These are phyloP conservation scores for Leptinotarsa defecta DNA, from an alignment of 1,140 invertebrate genomes.

Conservation along the genomic window DNA sequence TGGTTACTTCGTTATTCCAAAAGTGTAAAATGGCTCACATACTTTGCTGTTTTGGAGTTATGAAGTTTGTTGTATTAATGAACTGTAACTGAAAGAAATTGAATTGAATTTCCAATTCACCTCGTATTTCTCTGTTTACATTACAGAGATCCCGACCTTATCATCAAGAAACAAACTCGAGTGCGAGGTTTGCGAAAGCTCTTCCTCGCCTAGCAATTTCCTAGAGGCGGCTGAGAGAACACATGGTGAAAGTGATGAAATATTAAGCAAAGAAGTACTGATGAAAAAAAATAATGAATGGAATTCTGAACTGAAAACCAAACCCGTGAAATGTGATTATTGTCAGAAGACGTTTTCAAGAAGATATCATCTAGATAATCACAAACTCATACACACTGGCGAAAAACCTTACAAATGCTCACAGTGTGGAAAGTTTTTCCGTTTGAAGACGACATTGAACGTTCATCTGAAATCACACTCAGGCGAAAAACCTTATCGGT, in stretches of 20 bases:
- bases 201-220: too few relatives aligned
- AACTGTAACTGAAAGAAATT: too few relatives aligned
- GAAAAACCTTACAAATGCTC: slow-evolving; percentile 60
- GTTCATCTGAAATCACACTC: slow-evolving; percentile 9
- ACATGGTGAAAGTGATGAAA: slow-evolving; percentile 49
- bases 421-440: slow-evolving; percentile 41
- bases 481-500: slow-evolving; percentile 11
- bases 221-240: slow-evolving; percentile 38
- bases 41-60: too few relatives aligned
- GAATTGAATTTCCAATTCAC: too few relatives aligned
- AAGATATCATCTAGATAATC: slow-evolving; percentile 58
- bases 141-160: too few relatives aligned
- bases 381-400: slow-evolving; percentile 61
- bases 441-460: background rate
- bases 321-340: slow-evolving; percentile 26
- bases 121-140: too few relatives aligned
- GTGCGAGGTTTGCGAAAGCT: too few relatives aligned
- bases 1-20: too few relatives aligned
- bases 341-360: slow-evolving; percentile 36
- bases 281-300: too few relatives aligned
- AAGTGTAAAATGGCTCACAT: too few relatives aligned
- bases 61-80: too few relatives aligned
- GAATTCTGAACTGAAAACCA: background rate
- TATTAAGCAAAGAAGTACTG: slow-evolving; percentile 23
- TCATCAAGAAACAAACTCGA: too few relatives aligned